Base-by-base conservation (phyloP, 2,113 vertebrate species). In the Trematomus loennbergii region DNA sequence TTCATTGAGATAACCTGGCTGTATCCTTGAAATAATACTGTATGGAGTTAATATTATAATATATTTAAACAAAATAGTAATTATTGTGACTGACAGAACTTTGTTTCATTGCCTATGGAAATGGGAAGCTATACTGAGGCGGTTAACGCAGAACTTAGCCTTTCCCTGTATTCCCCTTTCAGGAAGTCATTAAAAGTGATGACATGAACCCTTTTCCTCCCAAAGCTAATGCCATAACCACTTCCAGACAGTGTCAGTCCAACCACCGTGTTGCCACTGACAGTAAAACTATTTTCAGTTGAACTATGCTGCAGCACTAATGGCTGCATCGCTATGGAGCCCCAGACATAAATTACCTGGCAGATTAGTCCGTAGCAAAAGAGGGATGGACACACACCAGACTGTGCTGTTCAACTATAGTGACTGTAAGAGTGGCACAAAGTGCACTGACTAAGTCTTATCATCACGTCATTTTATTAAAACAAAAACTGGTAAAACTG, bases 61-160 rank as follows among this genome's bases (percentile, higher is more conserved):
- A 29, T 29, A 18, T 33, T 50, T 29, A 4, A 65, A 25, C n/a
- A 3, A 22, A 63, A 64, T 48, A 49, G 20, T 49, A 18, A 22
- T 62, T 25, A 58, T 11, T 9, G 3, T 67, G 48, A 45, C 54
- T 33, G 61, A 54, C 61, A 64, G 25, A 40, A 13, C 43, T n/a
- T 1, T n/a, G 12, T 29, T 4, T 43, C 59, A 59, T 59, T 45
- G 69, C 3, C 17, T 29, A 2, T 22, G 12, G 11, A 43, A 65
- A 80, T 73, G 5, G 46, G 3, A 45, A 16, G 20, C 48, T 15
- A n/a, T 65, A 65, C 59, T 65, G 77, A 59, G 52, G 50, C 52
- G 15, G 3, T 16, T 17, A 18, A 6, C 9, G 5, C 49, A 50
- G 15, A 25, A 25, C 72, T 50, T n/a, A 52, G 1, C 6, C 40